Evolutionary conservation across 2,888 invertebrate species (phyloP).

Genomic region (Drosophila rubida): DNA sequence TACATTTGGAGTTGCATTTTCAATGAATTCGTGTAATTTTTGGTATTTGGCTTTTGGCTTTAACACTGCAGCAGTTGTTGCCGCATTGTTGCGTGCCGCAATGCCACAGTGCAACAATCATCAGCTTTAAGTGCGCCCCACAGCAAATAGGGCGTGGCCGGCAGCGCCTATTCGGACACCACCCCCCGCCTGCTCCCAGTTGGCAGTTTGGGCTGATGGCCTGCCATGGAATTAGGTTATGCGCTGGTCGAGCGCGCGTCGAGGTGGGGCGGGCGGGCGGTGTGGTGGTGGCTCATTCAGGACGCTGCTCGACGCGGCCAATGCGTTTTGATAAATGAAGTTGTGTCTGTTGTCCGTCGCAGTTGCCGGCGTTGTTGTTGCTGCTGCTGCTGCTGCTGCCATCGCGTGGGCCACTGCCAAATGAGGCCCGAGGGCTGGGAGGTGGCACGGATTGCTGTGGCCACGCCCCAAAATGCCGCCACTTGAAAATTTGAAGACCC

Average conservation of each 20-base stretch:
- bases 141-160: slow-evolving; percentile 26
- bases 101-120: slow-evolving; percentile 34
- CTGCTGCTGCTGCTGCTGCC: no score
- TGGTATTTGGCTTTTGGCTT: slow-evolving; percentile 24
- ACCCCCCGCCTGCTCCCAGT: no score
- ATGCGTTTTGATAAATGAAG: slow-evolving; percentile 71
- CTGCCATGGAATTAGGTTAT: slow-evolving; percentile 59
- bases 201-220: slow-evolving; percentile 27
- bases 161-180: not conserved
- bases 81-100: slow-evolving; percentile 11
- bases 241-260: slow-evolving; percentile 18
- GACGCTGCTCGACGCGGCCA: slow-evolving; percentile 28
- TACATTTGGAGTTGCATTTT: slow-evolving; percentile 39
- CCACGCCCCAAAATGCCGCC: slow-evolving; percentile 18
- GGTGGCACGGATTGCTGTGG: slow-evolving; percentile 8
- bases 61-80: slow-evolving; percentile 7
- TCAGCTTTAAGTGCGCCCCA: slow-evolving; percentile 22
- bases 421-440: slow-evolving; percentile 41
- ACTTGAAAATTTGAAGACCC: slow-evolving; percentile 52
- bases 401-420: slow-evolving; percentile 54
- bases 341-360: slow-evolving; percentile 52
- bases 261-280: not conserved
- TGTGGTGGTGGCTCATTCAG: no score
- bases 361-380: no score
- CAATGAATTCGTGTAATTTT: slow-evolving; percentile 28